These are phyloP conservation scores for Thermophis baileyi DNA, from an alignment of 2,113 vertebrate species.

Conservation along the genomic window DNA sequence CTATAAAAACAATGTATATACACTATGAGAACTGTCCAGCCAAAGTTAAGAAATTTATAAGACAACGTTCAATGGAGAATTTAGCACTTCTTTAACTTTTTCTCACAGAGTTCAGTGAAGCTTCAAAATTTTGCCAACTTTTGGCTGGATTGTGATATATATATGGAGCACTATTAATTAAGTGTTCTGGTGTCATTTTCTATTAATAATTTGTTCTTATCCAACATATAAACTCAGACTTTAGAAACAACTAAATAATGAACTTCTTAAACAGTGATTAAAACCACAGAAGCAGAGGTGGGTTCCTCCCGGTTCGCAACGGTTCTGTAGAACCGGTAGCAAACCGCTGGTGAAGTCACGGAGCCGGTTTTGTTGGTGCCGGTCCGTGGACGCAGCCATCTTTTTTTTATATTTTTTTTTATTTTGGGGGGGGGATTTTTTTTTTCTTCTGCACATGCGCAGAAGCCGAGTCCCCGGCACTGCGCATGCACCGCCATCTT, in stretches of 20 bases:
- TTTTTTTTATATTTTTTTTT: too few relatives aligned
- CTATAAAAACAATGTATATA: background rate
- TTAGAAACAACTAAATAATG: background rate
- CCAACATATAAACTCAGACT: background rate
- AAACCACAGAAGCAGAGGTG: background rate
- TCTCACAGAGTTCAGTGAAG: background rate
- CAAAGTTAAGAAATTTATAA: background rate
- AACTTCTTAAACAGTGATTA: background rate
- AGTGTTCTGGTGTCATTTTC: background rate
- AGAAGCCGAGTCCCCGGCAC: too few relatives aligned
- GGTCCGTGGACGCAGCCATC: too few relatives aligned
- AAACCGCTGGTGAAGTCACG: too few relatives aligned
- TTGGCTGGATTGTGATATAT: background rate
- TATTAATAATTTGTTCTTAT: background rate
- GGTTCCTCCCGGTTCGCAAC: too few relatives aligned
- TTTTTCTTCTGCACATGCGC: too few relatives aligned
- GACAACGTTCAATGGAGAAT: background rate
- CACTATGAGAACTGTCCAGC: background rate
- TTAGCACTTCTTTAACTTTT: background rate
- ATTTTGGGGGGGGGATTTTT: too few relatives aligned
- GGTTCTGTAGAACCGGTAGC: too few relatives aligned
- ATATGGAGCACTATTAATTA: background rate
- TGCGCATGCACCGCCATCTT: too few relatives aligned
- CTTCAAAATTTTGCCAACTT: background rate
- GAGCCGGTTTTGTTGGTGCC: too few relatives aligned